Evolutionary conservation across 1,140 invertebrate genomes (phyloP), one percentile per base, ranked within the genome.

Genomic region (Drosophila simulans): DNA sequence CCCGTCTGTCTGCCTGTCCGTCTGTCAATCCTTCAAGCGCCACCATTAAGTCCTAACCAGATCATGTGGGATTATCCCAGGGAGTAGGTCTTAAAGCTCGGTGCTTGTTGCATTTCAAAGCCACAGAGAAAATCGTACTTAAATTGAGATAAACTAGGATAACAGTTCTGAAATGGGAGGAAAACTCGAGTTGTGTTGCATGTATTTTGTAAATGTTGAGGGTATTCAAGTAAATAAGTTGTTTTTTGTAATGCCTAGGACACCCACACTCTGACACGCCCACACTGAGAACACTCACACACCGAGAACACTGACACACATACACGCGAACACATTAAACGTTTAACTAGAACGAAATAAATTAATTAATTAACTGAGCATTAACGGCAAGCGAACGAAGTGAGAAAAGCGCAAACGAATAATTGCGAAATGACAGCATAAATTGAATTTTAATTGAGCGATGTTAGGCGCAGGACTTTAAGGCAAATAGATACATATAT

Each of bases 401-500:
- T 22, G 27, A 46, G 52, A 70, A 68, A 22, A 66, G 62, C 62
- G 62, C 48, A 13, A 54, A 3, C 39, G 59, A 53, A 22, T 63
- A 34, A 42, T 34, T 63, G 51, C 48, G 27, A 55, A 70, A 42
- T 56, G 51, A 69, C 66, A 69, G 64, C 35, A 48, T 48, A 70
- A 76, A 78, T 72, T 77, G 65, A 79, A 71, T 78, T 78, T 78
- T 71, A 78, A 80, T 70, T 80, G 52, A 74, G 39, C 27, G 64
- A 55, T 22, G 48, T 51, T 42, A 60, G 56, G 49, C 55, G 64
- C 68, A 77, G 71, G 64, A 81, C 58, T 64, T 69, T 58, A 70
- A 43, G 68, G 64, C 64, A 76, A 58, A 75, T 48, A 70, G 51
- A 78, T 78, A 89, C 68, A 90, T 69, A 80, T 73, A 82, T 68